Base-by-base conservation (phyloP, 2,888 invertebrate genomes). In the Leucania comma region DNA sequence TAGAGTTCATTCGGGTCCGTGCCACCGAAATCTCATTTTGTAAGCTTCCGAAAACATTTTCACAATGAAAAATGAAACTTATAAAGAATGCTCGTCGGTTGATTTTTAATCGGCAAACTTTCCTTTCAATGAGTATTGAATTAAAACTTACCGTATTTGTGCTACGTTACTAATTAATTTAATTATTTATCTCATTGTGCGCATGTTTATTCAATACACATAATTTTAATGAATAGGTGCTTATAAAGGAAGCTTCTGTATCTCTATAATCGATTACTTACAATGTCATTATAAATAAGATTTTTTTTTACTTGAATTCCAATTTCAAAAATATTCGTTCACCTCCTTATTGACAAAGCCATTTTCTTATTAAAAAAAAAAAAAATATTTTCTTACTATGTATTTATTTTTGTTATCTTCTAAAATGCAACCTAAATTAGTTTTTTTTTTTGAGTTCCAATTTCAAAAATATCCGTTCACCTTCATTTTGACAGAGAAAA, bases 91-190 rank as follows among this genome's bases (percentile, higher is more conserved):
- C 80, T 81, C 74, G 85, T 93, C 78, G 92, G 94, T 93, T 89
- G 88, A 90, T 92, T 93, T 94, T 95, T 86, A 88, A 88, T 90
- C 87, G 82, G 72, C 89, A 86, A 87, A 88, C 80, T 89, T 90
- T 76, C 63, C 82, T 86, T 89, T 93, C 89, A 93, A 92, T 93
- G 92, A 88, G 91, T 93, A 93, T 95, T 95, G 95, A 94, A 95
- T 95, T 95, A 94, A 95, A 95, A 95, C 92, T 94, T 93, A 90
- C 91, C 90, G 92, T 94, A 94, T 94, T 94, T 93, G 91, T 91
- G 90, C 91, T 92, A 89, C 90, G 92, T 91, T 92, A 93, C 93
- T 94, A 95, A 95, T 95, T 95, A 93, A 93, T 93, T 95, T 93
- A 93, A 94, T 95, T 94, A 94, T 92, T 93, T 93, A 93, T 91